Evolutionary conservation across 2,888 invertebrate species (phyloP).

Genomic region (Scaptomyza reducta): DNA sequence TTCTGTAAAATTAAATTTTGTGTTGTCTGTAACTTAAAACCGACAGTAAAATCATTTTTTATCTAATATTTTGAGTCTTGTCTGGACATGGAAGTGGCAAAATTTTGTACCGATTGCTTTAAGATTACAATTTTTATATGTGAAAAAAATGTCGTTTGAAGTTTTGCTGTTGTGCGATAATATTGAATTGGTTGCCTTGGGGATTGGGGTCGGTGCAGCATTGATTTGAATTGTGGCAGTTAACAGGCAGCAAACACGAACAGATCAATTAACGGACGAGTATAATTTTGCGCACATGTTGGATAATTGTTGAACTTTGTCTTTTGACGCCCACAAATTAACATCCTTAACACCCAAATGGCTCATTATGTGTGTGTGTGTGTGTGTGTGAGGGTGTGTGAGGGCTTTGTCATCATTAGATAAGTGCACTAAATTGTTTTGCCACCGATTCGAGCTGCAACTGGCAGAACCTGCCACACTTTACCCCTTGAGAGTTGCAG

Average conservation of each 20-base stretch:
- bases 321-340: conserved; percentile 55
- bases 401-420: conserved; percentile 46
- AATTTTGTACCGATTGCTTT: too few species aligned
- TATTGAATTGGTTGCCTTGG: conserved; percentile 20
- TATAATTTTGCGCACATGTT: conserved; percentile 66
- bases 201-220: conserved; percentile 56
- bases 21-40: too few species aligned
- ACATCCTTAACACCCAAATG: conserved; percentile 40
- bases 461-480: conserved; percentile 51
- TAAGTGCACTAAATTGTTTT: conserved; percentile 56
- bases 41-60: background rate
- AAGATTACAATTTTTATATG: too few species aligned
- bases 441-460: conserved; percentile 63
- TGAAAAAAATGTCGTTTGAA: too few species aligned
- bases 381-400: conserved; percentile 43
- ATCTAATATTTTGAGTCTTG: too few species aligned
- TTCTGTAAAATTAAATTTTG: background rate
- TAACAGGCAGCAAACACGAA: conserved; percentile 46
- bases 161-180: background rate
- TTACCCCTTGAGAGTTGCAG: conserved; percentile 3
- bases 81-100: too few species aligned
- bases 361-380: conserved; percentile 67
- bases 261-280: conserved; percentile 62
- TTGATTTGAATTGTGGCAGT: conserved; percentile 62
- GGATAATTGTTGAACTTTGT: conserved; percentile 62